Percentiles rank a stretch among this genome's conserved stretches.
phyloP scores from a whole-genome alignment of 2,888 invertebrate species.

The Calliopum simillimum region DNA sequence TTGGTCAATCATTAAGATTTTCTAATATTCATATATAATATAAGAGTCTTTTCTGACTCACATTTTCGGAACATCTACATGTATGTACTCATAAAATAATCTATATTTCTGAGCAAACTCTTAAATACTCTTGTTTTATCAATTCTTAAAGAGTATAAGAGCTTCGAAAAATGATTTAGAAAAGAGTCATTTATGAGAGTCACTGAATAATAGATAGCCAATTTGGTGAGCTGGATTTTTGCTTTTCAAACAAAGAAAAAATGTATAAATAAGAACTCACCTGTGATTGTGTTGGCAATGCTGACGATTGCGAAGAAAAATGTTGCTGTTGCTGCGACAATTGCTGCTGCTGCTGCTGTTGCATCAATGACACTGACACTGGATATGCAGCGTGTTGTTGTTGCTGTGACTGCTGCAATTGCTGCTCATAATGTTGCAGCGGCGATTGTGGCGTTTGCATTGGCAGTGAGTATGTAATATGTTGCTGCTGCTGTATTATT shows the following conservation, averaged over 20 bases:
- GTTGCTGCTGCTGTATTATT: not conserved
- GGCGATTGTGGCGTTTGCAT: not conserved
- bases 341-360: not conserved
- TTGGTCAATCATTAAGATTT: no score
- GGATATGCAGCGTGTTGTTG: constrained; percentile 8
- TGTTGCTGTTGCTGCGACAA: not conserved
- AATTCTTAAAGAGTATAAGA: no score
- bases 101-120: no score
- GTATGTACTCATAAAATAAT: no score
- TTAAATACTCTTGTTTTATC: no score
- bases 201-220: no score
- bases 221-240: no score
- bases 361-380: constrained; percentile 14
- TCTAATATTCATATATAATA: no score
- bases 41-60: no score
- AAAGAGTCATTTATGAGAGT: no score
- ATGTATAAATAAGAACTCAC: not conserved
- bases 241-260: not conserved
- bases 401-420: constrained; percentile 1
- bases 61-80: no score
- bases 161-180: no score
- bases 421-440: not conserved
- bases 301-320: not conserved
- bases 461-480: not conserved
- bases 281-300: constrained; percentile 25